Percentiles rank a stretch among this genome's conserved stretches.
phyloP scores from a whole-genome alignment of 64 coral and sea anemone species.

The Acropora tenuis region DNA sequence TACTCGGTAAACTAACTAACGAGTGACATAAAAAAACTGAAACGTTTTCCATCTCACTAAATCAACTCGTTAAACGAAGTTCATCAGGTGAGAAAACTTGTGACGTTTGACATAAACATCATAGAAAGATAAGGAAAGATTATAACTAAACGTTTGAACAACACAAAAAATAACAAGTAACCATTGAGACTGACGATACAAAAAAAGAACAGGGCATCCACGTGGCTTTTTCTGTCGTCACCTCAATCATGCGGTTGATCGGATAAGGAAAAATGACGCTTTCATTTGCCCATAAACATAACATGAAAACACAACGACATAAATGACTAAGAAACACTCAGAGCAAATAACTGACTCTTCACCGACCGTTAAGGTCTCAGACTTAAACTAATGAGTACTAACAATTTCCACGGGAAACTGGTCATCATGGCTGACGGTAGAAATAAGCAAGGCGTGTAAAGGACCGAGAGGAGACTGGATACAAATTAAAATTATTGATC shows the following conservation, averaged over 20 bases:
- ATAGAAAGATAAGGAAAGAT: neutral
- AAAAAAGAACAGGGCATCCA: neutral
- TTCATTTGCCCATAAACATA: neutral
- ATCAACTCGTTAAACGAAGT: neutral
- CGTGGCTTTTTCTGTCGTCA: slow-evolving; percentile 37
- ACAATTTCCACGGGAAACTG: neutral
- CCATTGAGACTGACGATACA: neutral
- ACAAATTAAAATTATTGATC: neutral
- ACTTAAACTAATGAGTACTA: slow-evolving; percentile 69
- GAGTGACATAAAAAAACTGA: neutral
- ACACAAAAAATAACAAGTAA: neutral
- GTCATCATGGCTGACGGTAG: slow-evolving; percentile 2
- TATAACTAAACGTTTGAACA: neutral
- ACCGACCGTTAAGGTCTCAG: slow-evolving; percentile 57
- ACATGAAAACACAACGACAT: neutral
- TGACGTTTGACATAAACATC: neutral
- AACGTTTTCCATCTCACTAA: neutral
- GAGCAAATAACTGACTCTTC: slow-evolving; percentile 28
- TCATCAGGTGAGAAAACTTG: neutral
- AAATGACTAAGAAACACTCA: neutral
- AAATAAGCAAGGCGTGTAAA: too few relatives aligned
- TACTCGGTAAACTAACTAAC: neutral
- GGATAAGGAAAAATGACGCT: slow-evolving; percentile 64
- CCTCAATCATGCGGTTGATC: slow-evolving; percentile 59
- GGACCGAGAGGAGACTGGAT: neutral